Conservation (phyloP, 2,113 vertebrate genomes). For the Erythrocebus patas region DNA sequence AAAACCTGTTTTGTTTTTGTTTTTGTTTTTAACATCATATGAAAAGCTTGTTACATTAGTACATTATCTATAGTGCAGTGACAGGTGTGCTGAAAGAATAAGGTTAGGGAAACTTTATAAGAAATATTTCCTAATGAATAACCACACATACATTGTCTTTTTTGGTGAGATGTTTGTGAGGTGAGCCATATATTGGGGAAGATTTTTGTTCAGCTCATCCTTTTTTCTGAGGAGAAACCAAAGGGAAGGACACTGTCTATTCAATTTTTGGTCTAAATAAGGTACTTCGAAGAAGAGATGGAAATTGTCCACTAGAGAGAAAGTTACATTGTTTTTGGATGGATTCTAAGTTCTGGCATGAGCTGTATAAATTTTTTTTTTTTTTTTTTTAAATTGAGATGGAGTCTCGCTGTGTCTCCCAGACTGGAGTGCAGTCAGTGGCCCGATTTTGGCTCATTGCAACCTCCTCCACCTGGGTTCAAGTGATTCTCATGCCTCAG, state of each 20-base stretch:
- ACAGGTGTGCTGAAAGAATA: neutral
- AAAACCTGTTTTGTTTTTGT: neutral
- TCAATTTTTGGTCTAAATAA: conserved; percentile 6
- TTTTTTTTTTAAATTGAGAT: too few relatives aligned
- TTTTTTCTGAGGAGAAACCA: conserved; percentile 52
- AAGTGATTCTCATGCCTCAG: too few relatives aligned
- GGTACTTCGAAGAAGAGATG: neutral
- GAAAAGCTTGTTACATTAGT: conserved; percentile 16
- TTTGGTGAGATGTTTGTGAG: conserved; percentile 5
- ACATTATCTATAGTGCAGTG: neutral
- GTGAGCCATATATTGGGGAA: conserved; percentile 53
- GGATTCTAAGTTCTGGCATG: conserved; percentile 28
- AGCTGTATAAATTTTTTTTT: neutral
- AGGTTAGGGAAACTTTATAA: neutral
- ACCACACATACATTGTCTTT: neutral
- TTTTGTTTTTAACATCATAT: neutral
- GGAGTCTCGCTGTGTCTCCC: too few relatives aligned
- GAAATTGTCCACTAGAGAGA: conserved; percentile 54
- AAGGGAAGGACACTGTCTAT: conserved; percentile 25
- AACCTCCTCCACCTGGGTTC: too few relatives aligned
- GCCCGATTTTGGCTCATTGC: too few relatives aligned
- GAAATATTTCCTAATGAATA: neutral
- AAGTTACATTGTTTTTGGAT: conserved; percentile 7
- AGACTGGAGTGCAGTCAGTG: too few relatives aligned
- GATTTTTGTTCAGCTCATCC: neutral